Evolutionary conservation across 2,113 vertebrate genomes (phyloP), one percentile per base, ranked within the genome.

Genomic region (Eulacestoma nigropectus): DNA sequence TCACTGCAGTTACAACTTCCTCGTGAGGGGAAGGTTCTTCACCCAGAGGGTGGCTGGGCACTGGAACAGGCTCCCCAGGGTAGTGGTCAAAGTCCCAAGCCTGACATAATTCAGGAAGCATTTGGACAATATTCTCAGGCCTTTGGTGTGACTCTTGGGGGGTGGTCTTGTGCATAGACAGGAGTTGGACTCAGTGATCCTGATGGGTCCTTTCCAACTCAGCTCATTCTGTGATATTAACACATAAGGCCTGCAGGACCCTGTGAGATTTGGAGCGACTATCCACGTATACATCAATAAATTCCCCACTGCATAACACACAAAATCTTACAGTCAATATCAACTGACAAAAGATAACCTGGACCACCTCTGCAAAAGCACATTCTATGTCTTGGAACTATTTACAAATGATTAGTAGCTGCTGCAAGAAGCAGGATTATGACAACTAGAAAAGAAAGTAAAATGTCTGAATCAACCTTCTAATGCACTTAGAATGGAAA

Each of bases 241-340:
- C 11, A 26, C 33, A 82, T 10, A 73, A 60, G 8, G 25, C 32
- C 49, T 30, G n/a, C 3, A 7, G 29, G 18, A 41, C 25, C 7
- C 46, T 56, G 26, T 3, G 2, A 30, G 32, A 91, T 52, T 39
- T 75, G 41, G 27, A 56, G 41, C 18, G 25, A 67, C 39, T 72
- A 57, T 3, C 11, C 41, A 87, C 0, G 0, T 8, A 39, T 5
- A 8, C 23, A 62, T 68, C 20, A 42, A 20, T 46, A 35, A 19
- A 30, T 39, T 6, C 19, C 9, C 19, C 21, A 5, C 19, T 41
- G 29, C 25, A 29, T 46, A 83, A 72, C 11, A 46, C 21, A 73
- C 8, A 65, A 56, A 56, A 62, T 60, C 49, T 74, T 62, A 65
- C 23, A 65, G 42, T 44, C 52, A 12, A 2, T 62, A 62, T 15